phyloP scores from a whole-genome alignment of 2,113 vertebrate genomes.

The Sinocyclocheilus anophthalmus region DNA sequence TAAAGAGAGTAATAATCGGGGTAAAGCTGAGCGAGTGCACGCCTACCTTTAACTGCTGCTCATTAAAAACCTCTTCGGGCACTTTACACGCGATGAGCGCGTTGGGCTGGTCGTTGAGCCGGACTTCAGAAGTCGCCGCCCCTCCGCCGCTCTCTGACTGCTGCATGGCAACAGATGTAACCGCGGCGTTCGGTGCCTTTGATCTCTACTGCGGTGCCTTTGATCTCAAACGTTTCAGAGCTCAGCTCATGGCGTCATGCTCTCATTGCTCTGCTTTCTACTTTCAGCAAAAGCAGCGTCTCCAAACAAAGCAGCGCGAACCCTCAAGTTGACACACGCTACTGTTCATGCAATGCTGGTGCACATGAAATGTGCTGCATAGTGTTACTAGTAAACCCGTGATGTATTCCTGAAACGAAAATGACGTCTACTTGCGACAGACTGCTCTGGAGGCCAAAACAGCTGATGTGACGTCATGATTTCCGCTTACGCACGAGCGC shows the following conservation, averaged over 20 bases:
- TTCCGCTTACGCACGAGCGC: slow-evolving; percentile 42
- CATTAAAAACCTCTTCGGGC: slow-evolving; percentile 79
- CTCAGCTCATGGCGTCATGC: slow-evolving; percentile 29
- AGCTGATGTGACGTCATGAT: slow-evolving; percentile 51
- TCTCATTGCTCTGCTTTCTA: background rate
- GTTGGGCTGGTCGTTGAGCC: slow-evolving; percentile 83
- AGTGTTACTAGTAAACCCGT: background rate
- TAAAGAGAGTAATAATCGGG: background rate
- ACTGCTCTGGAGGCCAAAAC: slow-evolving; percentile 11
- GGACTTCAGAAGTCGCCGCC: slow-evolving; percentile 82
- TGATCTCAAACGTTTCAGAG: background rate
- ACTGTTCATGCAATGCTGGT: background rate
- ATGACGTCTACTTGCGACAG: slow-evolving; percentile 57
- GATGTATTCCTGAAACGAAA: slow-evolving; percentile 51
- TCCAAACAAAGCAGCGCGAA: background rate
- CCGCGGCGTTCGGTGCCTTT: slow-evolving; percentile 3
- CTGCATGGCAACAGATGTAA: slow-evolving; percentile 65
- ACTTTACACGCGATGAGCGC: slow-evolving; percentile 89
- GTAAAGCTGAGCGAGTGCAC: background rate
- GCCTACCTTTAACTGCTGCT: slow-evolving; percentile 81
- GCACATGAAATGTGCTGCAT: background rate
- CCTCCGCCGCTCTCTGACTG: slow-evolving; percentile 61
- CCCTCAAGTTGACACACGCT: background rate
- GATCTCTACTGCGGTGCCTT: background rate
- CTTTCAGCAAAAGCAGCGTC: background rate